Evolutionary conservation across 2,888 invertebrate species (phyloP).

Genomic region (Drosophila stalkeri): DNA sequence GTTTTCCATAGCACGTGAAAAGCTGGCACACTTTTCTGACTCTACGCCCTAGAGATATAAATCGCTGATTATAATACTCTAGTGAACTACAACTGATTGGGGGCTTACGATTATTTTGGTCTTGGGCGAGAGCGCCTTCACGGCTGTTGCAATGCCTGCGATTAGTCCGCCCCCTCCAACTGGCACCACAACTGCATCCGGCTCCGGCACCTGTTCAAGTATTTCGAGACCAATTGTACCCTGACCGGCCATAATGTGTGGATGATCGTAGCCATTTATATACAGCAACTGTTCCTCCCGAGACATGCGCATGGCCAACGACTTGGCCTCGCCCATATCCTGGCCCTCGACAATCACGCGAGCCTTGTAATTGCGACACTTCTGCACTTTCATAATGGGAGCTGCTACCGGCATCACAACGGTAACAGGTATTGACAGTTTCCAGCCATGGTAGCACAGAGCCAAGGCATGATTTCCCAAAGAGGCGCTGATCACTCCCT

Average conservation of each 20-base stretch:
- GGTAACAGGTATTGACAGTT: slow-evolving; percentile 89
- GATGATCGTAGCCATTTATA: slow-evolving; percentile 98
- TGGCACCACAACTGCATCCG: slow-evolving; percentile 96
- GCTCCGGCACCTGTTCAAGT: slow-evolving; percentile 93
- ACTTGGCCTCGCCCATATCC: slow-evolving; percentile 94
- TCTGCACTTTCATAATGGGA: slow-evolving; percentile 97
- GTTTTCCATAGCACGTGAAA: slow-evolving; percentile 89
- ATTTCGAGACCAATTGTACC: slow-evolving; percentile 97
- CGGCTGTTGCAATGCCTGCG: slow-evolving; percentile 95
- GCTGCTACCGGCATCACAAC: slow-evolving; percentile 98
- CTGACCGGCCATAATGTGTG: slow-evolving; percentile 97
- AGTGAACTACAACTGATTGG: background rate
- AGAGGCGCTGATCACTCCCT: slow-evolving; percentile 96
- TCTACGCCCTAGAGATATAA: slow-evolving; percentile 91
- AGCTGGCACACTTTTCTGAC: slow-evolving; percentile 95
- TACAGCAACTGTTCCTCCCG: slow-evolving; percentile 91
- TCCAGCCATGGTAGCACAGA: slow-evolving; percentile 91
- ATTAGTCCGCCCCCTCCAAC: slow-evolving; percentile 96
- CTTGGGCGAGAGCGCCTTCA: slow-evolving; percentile 93
- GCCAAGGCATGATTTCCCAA: slow-evolving; percentile 96
- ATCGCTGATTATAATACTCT: background rate
- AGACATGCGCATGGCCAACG: slow-evolving; percentile 91
- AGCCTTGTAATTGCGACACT: slow-evolving; percentile 93
- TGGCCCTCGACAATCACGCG: slow-evolving; percentile 90
- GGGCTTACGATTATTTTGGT: slow-evolving; percentile 93